Evolutionary conservation across 2,888 invertebrate species (phyloP).

Genomic region (Diarsia dahlii): DNA sequence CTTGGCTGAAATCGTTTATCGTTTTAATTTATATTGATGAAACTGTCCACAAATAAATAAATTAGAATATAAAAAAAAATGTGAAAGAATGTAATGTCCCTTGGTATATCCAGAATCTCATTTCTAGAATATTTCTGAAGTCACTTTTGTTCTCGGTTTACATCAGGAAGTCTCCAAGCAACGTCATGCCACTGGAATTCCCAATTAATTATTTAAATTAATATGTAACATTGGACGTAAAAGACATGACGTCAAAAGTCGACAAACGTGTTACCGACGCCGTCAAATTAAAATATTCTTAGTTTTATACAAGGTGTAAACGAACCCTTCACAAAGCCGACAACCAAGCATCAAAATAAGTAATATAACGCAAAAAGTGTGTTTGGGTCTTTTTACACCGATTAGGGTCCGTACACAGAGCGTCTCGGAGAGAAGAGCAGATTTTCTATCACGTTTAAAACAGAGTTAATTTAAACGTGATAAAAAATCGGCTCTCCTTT

Average conservation of each 20-base stretch:
- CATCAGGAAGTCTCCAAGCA: slow-evolving; percentile 7
- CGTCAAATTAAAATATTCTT: slow-evolving; percentile 72
- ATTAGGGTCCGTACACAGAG: too few species aligned
- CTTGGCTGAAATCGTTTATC: background rate
- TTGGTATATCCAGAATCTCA: background rate
- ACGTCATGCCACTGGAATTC: slow-evolving; percentile 37
- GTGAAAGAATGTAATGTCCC: background rate
- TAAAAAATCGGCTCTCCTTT: too few species aligned
- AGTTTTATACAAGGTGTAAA: slow-evolving; percentile 18
- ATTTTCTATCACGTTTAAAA: too few species aligned
- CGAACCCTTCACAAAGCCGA: too few species aligned
- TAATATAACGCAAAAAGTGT: too few species aligned
- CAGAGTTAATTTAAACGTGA: too few species aligned
- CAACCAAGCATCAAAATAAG: too few species aligned
- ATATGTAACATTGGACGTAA: slow-evolving; percentile 41
- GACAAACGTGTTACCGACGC: slow-evolving; percentile 69
- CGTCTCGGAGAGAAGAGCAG: too few species aligned
- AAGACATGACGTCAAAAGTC: slow-evolving; percentile 58
- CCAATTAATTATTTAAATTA: slow-evolving; percentile 43
- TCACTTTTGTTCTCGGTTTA: slow-evolving; percentile 5
- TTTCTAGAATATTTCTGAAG: background rate
- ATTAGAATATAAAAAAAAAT: slow-evolving; percentile 6
- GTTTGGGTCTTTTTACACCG: too few species aligned
- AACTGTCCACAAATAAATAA: background rate
- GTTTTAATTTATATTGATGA: background rate